Percentiles rank a stretch among this genome's conserved stretches.
phyloP scores from a whole-genome alignment of 2,113 vertebrate genomes.

The Dipodomys merriami region DNA sequence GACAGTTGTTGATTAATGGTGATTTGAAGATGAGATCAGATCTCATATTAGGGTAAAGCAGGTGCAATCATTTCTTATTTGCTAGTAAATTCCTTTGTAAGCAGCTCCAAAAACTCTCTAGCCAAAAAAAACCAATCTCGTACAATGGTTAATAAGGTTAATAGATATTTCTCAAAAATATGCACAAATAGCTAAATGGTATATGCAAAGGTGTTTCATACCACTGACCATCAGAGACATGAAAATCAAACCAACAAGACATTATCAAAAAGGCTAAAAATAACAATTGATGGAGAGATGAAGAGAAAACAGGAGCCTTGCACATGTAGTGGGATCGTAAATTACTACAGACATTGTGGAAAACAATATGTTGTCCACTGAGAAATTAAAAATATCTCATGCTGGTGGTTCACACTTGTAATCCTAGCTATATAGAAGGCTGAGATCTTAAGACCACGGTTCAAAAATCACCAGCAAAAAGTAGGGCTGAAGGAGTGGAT shows the following conservation, averaged over 20 bases:
- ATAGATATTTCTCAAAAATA: background rate
- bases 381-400: background rate
- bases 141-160: background rate
- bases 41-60: background rate
- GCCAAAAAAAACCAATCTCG: background rate
- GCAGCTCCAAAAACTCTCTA: background rate
- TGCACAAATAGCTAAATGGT: background rate
- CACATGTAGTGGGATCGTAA: background rate
- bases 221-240: background rate
- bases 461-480: no score
- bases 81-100: background rate
- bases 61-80: background rate
- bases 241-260: background rate
- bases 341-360: background rate
- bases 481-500: no score
- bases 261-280: background rate
- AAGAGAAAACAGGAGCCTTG: background rate
- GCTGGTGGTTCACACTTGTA: no score
- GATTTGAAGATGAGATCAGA: background rate
- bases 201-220: background rate
- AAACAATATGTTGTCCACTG: background rate
- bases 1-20: background rate
- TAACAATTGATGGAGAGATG: background rate
- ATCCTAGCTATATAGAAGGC: no score
- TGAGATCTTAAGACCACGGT: no score